Evolutionary conservation across 1,140 invertebrate genomes (phyloP).

Genomic region (Ooceraea biroi): DNA sequence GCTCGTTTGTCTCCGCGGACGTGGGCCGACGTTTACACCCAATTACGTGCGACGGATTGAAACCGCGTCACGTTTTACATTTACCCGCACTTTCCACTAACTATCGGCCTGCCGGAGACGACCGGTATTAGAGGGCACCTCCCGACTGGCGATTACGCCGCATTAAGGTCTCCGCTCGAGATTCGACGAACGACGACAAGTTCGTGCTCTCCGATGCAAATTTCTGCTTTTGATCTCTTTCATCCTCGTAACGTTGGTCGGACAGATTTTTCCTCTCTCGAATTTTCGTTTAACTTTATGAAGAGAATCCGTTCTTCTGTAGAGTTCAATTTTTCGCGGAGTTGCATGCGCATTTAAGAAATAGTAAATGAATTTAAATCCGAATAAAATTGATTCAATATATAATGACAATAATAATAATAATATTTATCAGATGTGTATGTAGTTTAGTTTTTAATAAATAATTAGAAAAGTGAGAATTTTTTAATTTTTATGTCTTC

Average conservation of each 20-base stretch:
- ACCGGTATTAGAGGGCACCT: slow-evolving; percentile 54
- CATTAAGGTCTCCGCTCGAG: slow-evolving; percentile 54
- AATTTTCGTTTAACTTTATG: background rate
- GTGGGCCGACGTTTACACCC: slow-evolving; percentile 61
- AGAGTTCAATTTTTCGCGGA: background rate
- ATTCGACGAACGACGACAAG: background rate
- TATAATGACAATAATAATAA: too few relatives aligned
- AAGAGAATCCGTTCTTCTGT: background rate
- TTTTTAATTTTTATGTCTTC: too few relatives aligned
- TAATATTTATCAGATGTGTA: too few relatives aligned
- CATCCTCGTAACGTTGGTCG: too few relatives aligned
- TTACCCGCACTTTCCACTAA: slow-evolving; percentile 77
- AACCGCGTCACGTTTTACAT: slow-evolving; percentile 79
- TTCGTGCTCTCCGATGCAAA: slow-evolving; percentile 16
- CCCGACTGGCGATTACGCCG: slow-evolving; percentile 59
- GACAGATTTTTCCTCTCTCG: background rate
- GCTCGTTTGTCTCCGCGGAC: slow-evolving; percentile 56
- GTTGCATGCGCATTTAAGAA: background rate
- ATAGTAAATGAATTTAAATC: background rate
- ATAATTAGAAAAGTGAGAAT: too few relatives aligned
- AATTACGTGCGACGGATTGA: slow-evolving; percentile 73
- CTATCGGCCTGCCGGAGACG: slow-evolving; percentile 52
- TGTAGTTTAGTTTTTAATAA: too few relatives aligned
- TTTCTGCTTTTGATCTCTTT: slow-evolving; percentile 24
- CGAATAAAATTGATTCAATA: background rate